Evolutionary conservation across 2,888 invertebrate genomes (phyloP).

Genomic region (Biston stratarius): DNA sequence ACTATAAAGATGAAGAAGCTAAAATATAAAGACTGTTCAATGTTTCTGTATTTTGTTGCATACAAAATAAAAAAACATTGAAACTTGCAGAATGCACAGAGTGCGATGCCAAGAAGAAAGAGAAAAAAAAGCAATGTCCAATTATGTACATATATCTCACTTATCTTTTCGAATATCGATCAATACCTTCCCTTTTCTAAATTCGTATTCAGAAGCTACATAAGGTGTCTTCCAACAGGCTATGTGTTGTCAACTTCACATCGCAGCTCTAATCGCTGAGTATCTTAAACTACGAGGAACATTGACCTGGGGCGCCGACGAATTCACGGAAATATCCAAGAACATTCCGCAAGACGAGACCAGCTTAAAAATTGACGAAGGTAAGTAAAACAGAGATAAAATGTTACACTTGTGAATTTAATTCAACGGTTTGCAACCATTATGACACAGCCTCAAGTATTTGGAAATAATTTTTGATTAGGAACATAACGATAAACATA

Average conservation of each 20-base stretch:
- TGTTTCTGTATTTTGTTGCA: no score
- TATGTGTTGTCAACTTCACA: slow-evolving; percentile 97
- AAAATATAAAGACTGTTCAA: no score
- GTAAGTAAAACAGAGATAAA: slow-evolving; percentile 52
- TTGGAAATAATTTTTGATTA: slow-evolving; percentile 38
- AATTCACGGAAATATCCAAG: slow-evolving; percentile 92
- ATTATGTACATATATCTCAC: no score
- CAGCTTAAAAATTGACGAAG: slow-evolving; percentile 93
- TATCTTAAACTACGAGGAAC: slow-evolving; percentile 92
- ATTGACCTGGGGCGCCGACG: slow-evolving; percentile 94
- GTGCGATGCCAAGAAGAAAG: no score
- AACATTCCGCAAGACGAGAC: slow-evolving; percentile 96
- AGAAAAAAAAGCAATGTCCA: no score
- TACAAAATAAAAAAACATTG: no score
- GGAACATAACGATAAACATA: slow-evolving; percentile 18
- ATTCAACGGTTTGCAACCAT: slow-evolving; percentile 50
- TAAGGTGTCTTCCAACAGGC: slow-evolving; percentile 83
- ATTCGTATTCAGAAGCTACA: not conserved
- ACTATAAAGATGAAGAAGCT: no score
- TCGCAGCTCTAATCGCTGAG: slow-evolving; percentile 97
- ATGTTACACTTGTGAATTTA: slow-evolving; percentile 50
- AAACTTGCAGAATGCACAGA: no score
- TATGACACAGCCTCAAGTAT: slow-evolving; percentile 62
- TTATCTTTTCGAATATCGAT: not conserved
- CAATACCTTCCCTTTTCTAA: not conserved